phyloP scores from a whole-genome alignment of 2,113 vertebrate species.

The Sylvia atricapilla region DNA sequence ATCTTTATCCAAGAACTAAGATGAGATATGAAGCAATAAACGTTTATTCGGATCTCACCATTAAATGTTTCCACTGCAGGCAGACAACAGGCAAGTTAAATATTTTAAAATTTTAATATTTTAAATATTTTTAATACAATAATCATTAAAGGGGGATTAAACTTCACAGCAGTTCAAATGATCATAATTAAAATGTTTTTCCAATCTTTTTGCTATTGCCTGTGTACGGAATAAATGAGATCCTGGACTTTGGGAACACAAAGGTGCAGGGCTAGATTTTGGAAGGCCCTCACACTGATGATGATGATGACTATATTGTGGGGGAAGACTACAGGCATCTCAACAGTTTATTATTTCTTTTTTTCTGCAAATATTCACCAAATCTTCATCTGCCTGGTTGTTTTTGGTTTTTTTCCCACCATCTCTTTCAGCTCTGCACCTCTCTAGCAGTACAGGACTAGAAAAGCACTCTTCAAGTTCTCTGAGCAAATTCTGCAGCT shows the following conservation, averaged over 20 bases:
- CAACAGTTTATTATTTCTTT: neutral
- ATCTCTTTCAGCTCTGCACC: neutral
- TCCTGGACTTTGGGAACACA: neutral
- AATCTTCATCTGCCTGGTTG: neutral
- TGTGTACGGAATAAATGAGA: neutral
- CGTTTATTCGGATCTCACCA: neutral
- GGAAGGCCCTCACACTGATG: neutral
- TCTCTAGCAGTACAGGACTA: neutral
- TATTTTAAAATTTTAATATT: neutral
- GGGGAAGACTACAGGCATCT: neutral
- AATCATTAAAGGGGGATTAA: neutral
- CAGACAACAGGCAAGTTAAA: neutral
- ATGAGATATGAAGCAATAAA: neutral
- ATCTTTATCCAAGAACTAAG: neutral
- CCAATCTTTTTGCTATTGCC: neutral
- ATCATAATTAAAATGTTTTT: constrained; percentile 19
- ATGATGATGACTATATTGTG: neutral
- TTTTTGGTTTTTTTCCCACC: neutral
- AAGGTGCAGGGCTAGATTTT: neutral
- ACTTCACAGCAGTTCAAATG: neutral
- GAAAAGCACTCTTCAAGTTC: neutral
- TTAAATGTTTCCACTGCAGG: neutral
- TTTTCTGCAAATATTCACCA: neutral
- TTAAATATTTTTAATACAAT: neutral
- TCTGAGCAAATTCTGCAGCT: neutral